phyloP scores from a whole-genome alignment of 2,113 vertebrate species.

The Calonectris borealis region DNA sequence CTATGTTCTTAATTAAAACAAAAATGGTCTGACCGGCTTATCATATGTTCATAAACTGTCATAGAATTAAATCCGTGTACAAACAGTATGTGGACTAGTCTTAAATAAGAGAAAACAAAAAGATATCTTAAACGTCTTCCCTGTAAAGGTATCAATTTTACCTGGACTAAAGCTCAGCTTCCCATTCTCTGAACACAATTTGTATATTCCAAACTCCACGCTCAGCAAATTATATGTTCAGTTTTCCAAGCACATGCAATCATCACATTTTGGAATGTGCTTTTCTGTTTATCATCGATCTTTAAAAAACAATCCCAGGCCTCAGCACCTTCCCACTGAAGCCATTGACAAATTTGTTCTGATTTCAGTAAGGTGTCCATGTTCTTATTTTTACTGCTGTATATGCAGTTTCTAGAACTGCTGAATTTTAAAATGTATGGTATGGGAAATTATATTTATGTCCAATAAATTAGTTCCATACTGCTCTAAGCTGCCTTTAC shows the following conservation, averaged over 20 bases:
- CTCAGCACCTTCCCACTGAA: neutral
- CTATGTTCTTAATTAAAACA: neutral
- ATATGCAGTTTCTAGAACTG: neutral
- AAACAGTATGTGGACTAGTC: neutral
- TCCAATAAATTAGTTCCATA: slow-evolving; percentile 42
- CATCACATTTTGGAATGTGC: neutral
- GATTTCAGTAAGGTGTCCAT: neutral
- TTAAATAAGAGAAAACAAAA: neutral
- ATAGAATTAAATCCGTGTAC: neutral
- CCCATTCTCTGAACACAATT: neutral
- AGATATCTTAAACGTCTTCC: neutral
- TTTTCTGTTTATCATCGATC: neutral
- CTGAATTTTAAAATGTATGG: slow-evolving; percentile 18
- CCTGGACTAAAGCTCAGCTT: neutral
- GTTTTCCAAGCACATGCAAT: neutral
- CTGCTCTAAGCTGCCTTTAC: neutral
- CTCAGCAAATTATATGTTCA: neutral
- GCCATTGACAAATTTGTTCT: neutral
- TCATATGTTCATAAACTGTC: neutral
- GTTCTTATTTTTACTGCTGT: neutral
- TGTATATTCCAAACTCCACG: neutral
- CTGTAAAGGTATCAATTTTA: neutral
- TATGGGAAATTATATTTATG: neutral
- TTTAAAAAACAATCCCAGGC: neutral
- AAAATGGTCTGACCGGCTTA: neutral